A percentile compares a stretch with the other conserved stretches of the same genome.
phyloP scores from a whole-genome alignment of 2,888 invertebrate genomes.

The Clostera curtula region DNA sequence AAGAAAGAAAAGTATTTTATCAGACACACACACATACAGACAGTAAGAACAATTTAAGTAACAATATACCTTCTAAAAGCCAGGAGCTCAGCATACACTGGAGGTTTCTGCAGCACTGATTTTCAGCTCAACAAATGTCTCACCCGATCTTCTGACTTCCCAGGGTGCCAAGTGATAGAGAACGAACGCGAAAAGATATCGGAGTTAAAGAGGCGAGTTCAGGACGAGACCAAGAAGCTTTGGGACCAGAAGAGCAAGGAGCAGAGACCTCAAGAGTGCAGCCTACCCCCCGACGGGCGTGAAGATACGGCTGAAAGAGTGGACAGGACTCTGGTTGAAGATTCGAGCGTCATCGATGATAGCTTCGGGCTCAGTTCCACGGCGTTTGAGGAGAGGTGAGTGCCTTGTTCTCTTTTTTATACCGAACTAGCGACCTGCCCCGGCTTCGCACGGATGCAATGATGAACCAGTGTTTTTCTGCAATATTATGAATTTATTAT shows the following conservation, averaged over 20 bases:
- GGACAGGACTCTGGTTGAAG: constrained; percentile 30
- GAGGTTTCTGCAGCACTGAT: too few species aligned
- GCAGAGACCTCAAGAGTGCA: constrained; percentile 35
- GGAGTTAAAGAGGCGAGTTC: constrained; percentile 88
- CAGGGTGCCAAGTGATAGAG: constrained; percentile 93
- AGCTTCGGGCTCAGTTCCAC: constrained; percentile 46
- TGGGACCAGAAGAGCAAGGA: constrained; percentile 79
- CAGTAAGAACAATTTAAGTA: too few species aligned
- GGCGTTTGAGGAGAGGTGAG: constrained; percentile 60
- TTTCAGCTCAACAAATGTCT: too few species aligned
- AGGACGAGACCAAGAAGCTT: constrained; percentile 91
- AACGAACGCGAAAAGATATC: constrained; percentile 91
- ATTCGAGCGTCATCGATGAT: constrained; percentile 43
- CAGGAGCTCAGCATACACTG: too few species aligned
- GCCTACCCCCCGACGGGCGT: constrained; percentile 20
- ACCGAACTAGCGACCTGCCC: too few species aligned
- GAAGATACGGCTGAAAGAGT: constrained; percentile 15
- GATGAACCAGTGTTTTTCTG: too few species aligned
- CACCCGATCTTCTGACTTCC: neutral
- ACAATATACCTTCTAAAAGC: too few species aligned
- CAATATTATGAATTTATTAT: too few species aligned
- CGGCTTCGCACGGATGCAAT: too few species aligned
- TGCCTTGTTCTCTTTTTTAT: too few species aligned
- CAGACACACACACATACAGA: too few species aligned
- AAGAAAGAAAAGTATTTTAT: too few species aligned